phyloP scores from a whole-genome alignment of 2,888 invertebrate genomes.

The Dioctria rufipes region DNA sequence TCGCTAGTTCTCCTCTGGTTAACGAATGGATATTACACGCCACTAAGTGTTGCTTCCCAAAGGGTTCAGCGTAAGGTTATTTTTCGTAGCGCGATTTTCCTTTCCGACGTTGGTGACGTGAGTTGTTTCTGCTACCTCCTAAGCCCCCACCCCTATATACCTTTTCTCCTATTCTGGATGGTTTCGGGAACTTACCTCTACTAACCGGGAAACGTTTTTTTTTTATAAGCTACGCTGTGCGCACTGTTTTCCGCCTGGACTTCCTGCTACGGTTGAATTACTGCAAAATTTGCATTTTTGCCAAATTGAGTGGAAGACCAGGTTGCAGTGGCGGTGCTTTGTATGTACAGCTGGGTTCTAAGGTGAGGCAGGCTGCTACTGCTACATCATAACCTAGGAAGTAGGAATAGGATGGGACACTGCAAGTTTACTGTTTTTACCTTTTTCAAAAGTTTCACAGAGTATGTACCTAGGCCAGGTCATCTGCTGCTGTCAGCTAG shows the following conservation, averaged over 20 bases:
- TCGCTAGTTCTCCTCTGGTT: not conserved
- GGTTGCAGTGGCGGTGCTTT: slow-evolving; percentile 22
- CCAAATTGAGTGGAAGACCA: slow-evolving; percentile 52
- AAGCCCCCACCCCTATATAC: no score
- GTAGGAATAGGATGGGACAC: no score
- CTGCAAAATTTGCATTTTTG: slow-evolving; percentile 57
- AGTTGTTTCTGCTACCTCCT: not conserved
- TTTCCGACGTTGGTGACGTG: not conserved
- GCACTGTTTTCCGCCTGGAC: not conserved
- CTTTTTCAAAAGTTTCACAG: no score
- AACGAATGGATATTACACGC: slow-evolving; percentile 53
- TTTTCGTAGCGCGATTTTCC: not conserved
- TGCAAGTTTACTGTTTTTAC: no score
- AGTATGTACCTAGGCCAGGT: no score
- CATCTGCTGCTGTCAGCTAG: not conserved
- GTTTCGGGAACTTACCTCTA: slow-evolving; percentile 18
- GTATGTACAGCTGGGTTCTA: not conserved
- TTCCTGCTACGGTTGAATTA: slow-evolving; percentile 55
- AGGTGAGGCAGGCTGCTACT: not conserved
- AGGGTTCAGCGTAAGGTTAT: slow-evolving; percentile 12
- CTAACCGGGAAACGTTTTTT: slow-evolving; percentile 28
- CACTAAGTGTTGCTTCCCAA: slow-evolving; percentile 32
- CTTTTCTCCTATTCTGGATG: not conserved
- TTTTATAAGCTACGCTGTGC: slow-evolving; percentile 12
- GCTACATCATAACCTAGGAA: no score